phyloP scores from a whole-genome alignment of 2,797 vertebrate genomes.

The Micromesistius poutassou region DNA sequence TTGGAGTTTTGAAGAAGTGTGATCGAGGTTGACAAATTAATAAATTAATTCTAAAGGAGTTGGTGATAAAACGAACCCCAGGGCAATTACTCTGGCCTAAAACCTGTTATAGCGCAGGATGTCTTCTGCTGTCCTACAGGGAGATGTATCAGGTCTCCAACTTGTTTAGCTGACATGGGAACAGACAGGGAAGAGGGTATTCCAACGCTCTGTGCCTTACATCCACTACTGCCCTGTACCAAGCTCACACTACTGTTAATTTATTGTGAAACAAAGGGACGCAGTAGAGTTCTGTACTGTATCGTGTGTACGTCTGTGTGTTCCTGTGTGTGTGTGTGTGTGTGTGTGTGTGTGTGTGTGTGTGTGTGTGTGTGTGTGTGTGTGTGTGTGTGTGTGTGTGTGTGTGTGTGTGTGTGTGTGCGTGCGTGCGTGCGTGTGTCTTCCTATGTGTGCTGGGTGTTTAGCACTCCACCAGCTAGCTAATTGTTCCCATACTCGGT shows the following conservation, averaged over 20 bases:
- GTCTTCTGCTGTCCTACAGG: not conserved
- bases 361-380: conserved; percentile 24
- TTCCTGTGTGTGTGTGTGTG: conserved; percentile 4
- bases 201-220: not conserved
- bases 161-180: not conserved
- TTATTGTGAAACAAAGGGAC: not conserved
- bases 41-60: not conserved
- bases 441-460: conserved; percentile 49
- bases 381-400: conserved; percentile 46
- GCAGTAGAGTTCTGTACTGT: not conserved
- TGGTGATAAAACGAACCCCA: not conserved
- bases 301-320: conserved; percentile 10
- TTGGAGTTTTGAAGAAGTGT: not conserved
- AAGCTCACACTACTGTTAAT: not conserved
- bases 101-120: not conserved
- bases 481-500: conserved; percentile 59
- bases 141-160: not conserved
- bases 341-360: conserved; percentile 14
- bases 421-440: conserved; percentile 3
- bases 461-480: conserved; percentile 27
- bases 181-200: not conserved
- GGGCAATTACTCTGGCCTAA: not conserved
- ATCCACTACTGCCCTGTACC: not conserved
- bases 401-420: conserved; percentile 22
- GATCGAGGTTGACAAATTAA: not conserved